Conservation (phyloP, 2,888 invertebrate genomes). For the Synanthedon tipuliformis region DNA sequence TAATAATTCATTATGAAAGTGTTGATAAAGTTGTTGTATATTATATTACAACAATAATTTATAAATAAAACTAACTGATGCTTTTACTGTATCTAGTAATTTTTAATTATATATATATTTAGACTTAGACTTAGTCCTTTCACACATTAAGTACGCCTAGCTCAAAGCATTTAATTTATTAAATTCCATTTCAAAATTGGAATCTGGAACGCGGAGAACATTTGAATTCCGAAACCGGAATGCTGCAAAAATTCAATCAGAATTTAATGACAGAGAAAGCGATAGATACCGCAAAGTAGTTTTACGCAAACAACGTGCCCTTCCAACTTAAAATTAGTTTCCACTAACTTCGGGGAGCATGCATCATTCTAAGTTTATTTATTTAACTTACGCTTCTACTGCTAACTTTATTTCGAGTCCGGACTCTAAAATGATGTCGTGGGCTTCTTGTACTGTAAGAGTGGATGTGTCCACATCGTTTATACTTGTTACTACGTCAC, state of each 20-base stretch:
- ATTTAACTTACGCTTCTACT: conserved; percentile 19
- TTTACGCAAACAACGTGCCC: conserved; percentile 19
- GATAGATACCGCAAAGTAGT: conserved; percentile 6
- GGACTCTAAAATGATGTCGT: conserved; percentile 24
- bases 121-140: too few relatives aligned
- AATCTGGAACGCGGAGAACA: not conserved
- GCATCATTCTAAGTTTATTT: conserved; percentile 15
- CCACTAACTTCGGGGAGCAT: conserved; percentile 21
- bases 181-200: too few relatives aligned
- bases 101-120: too few relatives aligned
- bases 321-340: conserved; percentile 39
- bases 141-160: too few relatives aligned
- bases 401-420: conserved; percentile 24
- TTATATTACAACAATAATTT: too few relatives aligned
- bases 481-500: conserved; percentile 22
- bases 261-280: conserved; percentile 12
- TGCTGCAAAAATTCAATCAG: not conserved
- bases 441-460: conserved; percentile 25
- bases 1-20: too few relatives aligned
- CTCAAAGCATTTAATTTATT: too few relatives aligned
- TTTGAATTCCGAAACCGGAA: not conserved
- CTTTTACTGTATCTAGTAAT: too few relatives aligned
- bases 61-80: too few relatives aligned
- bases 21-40: too few relatives aligned
- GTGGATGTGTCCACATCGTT: conserved; percentile 22